Conservation (phyloP, 2,113 vertebrate genomes). For the Pelobates fuscus region DNA sequence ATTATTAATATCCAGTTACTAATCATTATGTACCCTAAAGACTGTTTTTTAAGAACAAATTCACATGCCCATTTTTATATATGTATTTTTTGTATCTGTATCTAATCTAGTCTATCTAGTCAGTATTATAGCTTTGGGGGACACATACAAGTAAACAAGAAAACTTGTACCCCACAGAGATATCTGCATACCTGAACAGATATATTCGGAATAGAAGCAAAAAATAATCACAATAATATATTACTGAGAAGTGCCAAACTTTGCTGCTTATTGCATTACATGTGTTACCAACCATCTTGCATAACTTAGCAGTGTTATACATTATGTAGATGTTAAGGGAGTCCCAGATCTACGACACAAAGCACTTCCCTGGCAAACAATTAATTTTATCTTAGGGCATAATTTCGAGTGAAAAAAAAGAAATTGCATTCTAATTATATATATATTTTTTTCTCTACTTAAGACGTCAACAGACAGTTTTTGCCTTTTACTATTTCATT, state of each 20-base stretch:
- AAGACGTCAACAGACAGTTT: constrained; percentile 17
- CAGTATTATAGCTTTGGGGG: too few relatives aligned
- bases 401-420: background rate
- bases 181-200: too few relatives aligned
- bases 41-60: too few relatives aligned
- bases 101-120: too few relatives aligned
- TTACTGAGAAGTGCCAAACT: background rate
- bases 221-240: background rate
- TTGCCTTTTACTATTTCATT: constrained; percentile 12
- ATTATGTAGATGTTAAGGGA: constrained; percentile 13
- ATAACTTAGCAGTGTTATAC: constrained; percentile 16
- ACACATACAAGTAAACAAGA: too few relatives aligned
- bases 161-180: too few relatives aligned
- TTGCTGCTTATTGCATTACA: background rate
- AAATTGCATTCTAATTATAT: background rate
- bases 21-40: too few relatives aligned
- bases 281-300: constrained; percentile 4
- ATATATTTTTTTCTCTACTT: constrained; percentile 42
- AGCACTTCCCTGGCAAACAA: background rate
- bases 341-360: background rate
- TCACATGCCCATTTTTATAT: too few relatives aligned
- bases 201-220: too few relatives aligned
- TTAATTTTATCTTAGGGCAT: background rate
- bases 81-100: too few relatives aligned
- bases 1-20: too few relatives aligned